Evolutionary conservation across 2,797 vertebrate genomes (phyloP), one percentile per base, ranked within the genome.

Genomic region (Etheostoma perlongum): DNA sequence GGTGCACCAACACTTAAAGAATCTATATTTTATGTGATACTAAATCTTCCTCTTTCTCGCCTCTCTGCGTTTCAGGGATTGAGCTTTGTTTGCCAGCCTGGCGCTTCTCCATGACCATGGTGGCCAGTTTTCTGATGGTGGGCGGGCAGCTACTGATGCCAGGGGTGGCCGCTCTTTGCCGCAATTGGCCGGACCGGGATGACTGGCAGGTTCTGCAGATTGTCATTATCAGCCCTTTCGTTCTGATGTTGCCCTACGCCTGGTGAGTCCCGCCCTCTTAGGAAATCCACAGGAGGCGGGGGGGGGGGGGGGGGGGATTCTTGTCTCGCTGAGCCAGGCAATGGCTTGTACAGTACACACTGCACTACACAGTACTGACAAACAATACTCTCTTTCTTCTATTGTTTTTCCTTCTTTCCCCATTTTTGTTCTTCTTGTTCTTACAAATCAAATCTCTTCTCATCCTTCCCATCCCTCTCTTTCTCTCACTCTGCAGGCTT

Each of bases 121-220:
- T 97, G 93, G 97, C 97, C 1, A 98, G 96, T 85, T 98, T 99
- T 87, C 95, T 99, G 64, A 95, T 96, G 89, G 97, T 98, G 92
- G 97, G 95, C 0, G 98, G 98, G 74, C 98, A 99, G 93, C 96
- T 99, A 62, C 95, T 99, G 79, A 97, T 99, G 97, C 98, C 98
- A 0, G 97, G 97, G n/a, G 94, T 99, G 90, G 98, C 97, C 2
- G 96, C 95, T 4, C 94, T 99, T 78, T 99, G 98, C 90, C 95
- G 95, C 55, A 94, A 97, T 91, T 99, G 98, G 98, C 97, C 98
- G 64, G 89, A 95, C 73, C 96, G 90, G 12, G 93, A 94, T 64
- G 97, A 98, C 89, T 99, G 98, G 98, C 97, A 98, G 94, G 93
- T 97, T 80, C 96, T 99, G 67, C 98, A 99, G 92, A 96, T 97